These are phyloP conservation scores for Marasmarcha lunaedactyla DNA, from an alignment of 2,888 invertebrate genomes.

Conservation along the genomic window DNA sequence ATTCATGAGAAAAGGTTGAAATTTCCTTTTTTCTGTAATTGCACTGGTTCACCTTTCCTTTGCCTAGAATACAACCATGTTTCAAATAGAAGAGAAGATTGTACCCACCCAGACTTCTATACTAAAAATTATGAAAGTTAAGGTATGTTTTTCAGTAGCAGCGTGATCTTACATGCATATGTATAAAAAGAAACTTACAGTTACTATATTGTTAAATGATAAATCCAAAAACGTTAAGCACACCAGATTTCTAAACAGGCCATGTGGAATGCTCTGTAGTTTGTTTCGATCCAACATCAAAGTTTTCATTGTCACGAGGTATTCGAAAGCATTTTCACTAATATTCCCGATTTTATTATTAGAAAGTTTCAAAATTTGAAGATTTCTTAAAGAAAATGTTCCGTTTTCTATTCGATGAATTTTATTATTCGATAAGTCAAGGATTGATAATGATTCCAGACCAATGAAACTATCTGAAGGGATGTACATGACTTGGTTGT, in stretches of 20 bases:
- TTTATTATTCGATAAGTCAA: conserved; percentile 78
- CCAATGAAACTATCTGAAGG: conserved; percentile 71
- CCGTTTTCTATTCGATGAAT: conserved; percentile 70
- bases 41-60: no score
- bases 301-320: conserved; percentile 59
- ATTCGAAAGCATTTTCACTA: conserved; percentile 67
- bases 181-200: conserved; percentile 47
- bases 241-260: conserved; percentile 55
- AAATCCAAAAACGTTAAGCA: conserved; percentile 66
- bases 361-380: conserved; percentile 75
- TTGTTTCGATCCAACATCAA: conserved; percentile 69
- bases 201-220: conserved; percentile 63
- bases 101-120: no score
- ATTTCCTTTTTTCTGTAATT: no score
- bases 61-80: no score
- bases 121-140: no score
- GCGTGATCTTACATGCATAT: no score
- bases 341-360: conserved; percentile 75
- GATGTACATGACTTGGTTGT: conserved; percentile 72
- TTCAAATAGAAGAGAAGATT: no score
- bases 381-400: conserved; percentile 66
- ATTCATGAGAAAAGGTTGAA: no score
- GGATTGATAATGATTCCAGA: conserved; percentile 70
- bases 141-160: no score
- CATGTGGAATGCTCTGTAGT: conserved; percentile 51